These are phyloP conservation scores for Stichopus chloronotus DNA, from an alignment of 35 echinoderm and acorn worm genomes.

Conservation along the genomic window DNA sequence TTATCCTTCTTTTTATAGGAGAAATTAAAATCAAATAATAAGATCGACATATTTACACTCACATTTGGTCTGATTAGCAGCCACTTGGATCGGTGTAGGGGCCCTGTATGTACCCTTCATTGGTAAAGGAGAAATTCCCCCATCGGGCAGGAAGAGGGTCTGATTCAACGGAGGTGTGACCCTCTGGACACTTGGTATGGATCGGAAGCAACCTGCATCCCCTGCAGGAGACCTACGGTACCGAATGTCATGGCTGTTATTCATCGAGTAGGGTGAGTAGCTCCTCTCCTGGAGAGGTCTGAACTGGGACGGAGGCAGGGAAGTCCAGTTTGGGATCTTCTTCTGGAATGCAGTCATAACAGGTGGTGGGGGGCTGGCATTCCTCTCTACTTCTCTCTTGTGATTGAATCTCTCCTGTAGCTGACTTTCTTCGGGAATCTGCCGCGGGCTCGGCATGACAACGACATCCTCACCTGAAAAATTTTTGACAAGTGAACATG, in stretches of 20 bases:
- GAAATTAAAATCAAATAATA: no score
- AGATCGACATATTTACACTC: not conserved
- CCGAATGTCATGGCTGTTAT: not conserved
- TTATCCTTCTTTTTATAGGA: no score
- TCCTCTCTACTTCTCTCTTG: not conserved
- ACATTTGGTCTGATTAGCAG: constrained; percentile 53
- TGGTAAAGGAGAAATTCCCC: constrained; percentile 44
- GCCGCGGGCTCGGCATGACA: not conserved
- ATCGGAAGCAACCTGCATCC: constrained; percentile 27
- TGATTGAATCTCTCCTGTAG: not conserved
- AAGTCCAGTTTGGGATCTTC: constrained; percentile 44
- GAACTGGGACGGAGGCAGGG: constrained; percentile 8
- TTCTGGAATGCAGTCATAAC: constrained; percentile 26
- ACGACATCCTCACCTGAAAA: not conserved
- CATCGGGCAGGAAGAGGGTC: constrained; percentile 36
- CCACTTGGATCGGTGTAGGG: constrained; percentile 29
- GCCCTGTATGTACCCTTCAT: constrained; percentile 44
- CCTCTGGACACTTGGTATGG: constrained; percentile 66
- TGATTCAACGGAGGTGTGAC: constrained; percentile 50
- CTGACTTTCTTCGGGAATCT: not conserved
- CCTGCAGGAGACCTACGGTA: constrained; percentile 17
- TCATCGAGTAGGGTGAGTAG: constrained; percentile 50
- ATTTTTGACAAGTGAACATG: no score
- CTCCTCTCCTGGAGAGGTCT: constrained; percentile 31
- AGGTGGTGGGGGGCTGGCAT: not conserved